Percentiles rank a stretch among this genome's conserved stretches.
Conservation (phyloP, 2,113 vertebrate species). For the Noctilio leporinus region DNA sequence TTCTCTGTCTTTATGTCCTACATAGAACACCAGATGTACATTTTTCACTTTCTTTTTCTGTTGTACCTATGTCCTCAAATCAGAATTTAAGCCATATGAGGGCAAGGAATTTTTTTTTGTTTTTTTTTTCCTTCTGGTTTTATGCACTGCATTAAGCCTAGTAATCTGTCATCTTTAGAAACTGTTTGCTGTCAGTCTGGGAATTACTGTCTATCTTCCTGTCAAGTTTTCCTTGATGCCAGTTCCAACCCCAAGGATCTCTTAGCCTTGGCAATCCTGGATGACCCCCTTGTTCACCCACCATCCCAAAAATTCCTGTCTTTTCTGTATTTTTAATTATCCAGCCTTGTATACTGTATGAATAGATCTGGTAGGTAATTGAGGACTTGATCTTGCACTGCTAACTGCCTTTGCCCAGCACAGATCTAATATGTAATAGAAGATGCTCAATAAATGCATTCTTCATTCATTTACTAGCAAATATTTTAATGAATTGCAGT, state of each 20-base stretch:
- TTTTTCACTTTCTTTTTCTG: neutral
- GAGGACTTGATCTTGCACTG: neutral
- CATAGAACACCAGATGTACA: too few relatives aligned
- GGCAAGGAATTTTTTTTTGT: neutral
- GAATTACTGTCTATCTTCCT: neutral
- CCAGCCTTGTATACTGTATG: neutral
- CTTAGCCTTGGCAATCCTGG: neutral
- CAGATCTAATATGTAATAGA: neutral
- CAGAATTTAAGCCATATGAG: neutral
- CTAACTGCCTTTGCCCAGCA: neutral
- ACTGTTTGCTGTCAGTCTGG: neutral
- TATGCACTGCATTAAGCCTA: neutral
- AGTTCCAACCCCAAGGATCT: neutral
- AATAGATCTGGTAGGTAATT: neutral
- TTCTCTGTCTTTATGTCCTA: neutral
- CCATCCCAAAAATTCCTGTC: neutral
- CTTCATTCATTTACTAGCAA: neutral
- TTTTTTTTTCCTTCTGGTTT: neutral
- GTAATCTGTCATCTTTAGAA: neutral
- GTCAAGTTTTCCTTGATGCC: neutral
- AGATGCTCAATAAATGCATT: neutral
- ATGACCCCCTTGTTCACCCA: too few relatives aligned
- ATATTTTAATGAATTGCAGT: slow-evolving; percentile 11
- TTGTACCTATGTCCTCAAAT: neutral
- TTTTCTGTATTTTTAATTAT: neutral